Percentiles rank a stretch among this genome's conserved stretches.
These are phyloP conservation scores for Apamea anceps DNA, from an alignment of 2,888 invertebrate genomes.

Conservation along the genomic window DNA sequence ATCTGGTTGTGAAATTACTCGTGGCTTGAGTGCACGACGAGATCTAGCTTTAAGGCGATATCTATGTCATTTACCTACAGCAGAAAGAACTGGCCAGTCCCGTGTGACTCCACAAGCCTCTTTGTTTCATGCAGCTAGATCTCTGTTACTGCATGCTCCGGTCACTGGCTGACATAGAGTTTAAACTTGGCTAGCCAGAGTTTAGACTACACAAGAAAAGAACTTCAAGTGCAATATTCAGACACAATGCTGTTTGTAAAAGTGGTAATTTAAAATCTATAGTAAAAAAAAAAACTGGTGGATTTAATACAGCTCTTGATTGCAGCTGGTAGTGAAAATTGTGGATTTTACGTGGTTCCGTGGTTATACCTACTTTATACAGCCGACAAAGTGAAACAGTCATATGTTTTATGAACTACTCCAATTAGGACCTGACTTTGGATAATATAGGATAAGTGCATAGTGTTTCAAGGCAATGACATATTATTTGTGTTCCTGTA, in stretches of 20 bases:
- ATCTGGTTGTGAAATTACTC: conserved; percentile 94
- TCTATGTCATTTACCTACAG: conserved; percentile 92
- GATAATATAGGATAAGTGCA: conserved; percentile 59
- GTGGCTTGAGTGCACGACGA: conserved; percentile 94
- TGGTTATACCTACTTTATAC: conserved; percentile 49
- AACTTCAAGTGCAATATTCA: conserved; percentile 65
- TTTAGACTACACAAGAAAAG: conserved; percentile 35
- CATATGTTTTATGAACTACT: conserved; percentile 55
- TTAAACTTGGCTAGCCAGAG: conserved; percentile 59
- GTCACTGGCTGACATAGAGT: conserved; percentile 81
- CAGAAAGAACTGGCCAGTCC: conserved; percentile 90
- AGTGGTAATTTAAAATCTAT: conserved; percentile 56
- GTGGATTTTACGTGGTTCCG: conserved; percentile 65
- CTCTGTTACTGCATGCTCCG: conserved; percentile 87
- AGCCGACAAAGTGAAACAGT: conserved; percentile 55
- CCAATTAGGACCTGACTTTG: conserved; percentile 52
- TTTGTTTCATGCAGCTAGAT: conserved; percentile 89
- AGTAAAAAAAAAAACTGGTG: conserved; percentile 56
- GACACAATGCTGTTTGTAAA: conserved; percentile 45
- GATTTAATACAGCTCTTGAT: conserved; percentile 46
- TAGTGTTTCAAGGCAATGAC: conserved; percentile 60
- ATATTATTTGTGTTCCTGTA: conserved; percentile 51
- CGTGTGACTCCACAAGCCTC: conserved; percentile 85
- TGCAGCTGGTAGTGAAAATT: conserved; percentile 61
- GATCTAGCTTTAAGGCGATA: conserved; percentile 94